These are phyloP conservation scores for Trachops cirrhosus DNA, from an alignment of 2,797 vertebrate species.

Conservation along the genomic window DNA sequence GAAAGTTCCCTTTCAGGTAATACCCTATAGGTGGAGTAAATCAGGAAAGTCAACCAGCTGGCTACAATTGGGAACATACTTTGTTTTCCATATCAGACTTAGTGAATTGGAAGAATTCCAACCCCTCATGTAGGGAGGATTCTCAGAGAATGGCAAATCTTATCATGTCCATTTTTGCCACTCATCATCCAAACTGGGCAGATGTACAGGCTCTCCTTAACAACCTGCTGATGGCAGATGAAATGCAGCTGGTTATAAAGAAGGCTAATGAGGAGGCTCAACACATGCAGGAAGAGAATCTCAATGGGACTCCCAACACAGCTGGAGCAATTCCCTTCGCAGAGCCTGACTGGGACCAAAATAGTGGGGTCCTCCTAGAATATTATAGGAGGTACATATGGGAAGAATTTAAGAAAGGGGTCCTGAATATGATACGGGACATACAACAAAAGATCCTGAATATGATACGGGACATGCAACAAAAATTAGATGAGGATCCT, in stretches of 20 bases:
- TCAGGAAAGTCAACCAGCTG: background rate
- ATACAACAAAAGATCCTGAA: background rate
- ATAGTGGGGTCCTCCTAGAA: background rate
- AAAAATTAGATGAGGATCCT: background rate
- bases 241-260: background rate
- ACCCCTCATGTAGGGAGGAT: background rate
- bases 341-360: background rate
- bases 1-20: background rate
- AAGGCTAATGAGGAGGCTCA: background rate
- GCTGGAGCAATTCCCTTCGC: background rate
- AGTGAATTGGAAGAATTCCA: background rate
- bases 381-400: background rate
- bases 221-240: background rate
- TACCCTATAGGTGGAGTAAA: background rate
- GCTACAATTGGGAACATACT: background rate
- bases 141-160: background rate
- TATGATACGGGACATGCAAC: background rate
- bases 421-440: too few relatives aligned
- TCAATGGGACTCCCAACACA: background rate
- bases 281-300: background rate
- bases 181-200: background rate
- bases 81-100: background rate
- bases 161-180: background rate
- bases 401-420: background rate
- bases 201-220: background rate